phyloP scores from a whole-genome alignment of 2,113 vertebrate species.

The Vulpes ferrilata region DNA sequence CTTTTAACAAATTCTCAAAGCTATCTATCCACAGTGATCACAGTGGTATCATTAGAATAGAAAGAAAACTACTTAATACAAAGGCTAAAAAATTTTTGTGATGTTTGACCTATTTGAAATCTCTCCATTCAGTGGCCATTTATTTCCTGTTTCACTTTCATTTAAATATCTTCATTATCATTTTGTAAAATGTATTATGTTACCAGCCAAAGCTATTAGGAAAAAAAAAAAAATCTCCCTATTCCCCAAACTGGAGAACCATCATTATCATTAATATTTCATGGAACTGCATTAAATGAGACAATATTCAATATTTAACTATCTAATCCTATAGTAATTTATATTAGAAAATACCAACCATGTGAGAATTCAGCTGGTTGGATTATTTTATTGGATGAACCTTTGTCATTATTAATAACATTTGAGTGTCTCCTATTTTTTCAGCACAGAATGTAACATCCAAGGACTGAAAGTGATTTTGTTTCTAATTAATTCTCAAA shows the following conservation, averaged over 20 bases:
- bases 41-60: constrained; percentile 1
- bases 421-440: constrained; percentile 73
- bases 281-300: constrained; percentile 84
- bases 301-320: constrained; percentile 87
- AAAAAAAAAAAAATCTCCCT: constrained; percentile 36
- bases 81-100: constrained; percentile 70
- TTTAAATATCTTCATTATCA: constrained; percentile 84
- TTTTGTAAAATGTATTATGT: constrained; percentile 83
- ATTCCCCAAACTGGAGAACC: constrained; percentile 81
- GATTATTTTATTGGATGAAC: constrained; percentile 80
- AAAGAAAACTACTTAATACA: constrained; percentile 71
- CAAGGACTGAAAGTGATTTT: constrained; percentile 81
- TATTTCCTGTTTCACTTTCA: constrained; percentile 82
- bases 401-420: constrained; percentile 80
- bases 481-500: constrained; percentile 83
- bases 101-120: constrained; percentile 74
- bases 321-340: constrained; percentile 85
- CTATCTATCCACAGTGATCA: constrained; percentile 60
- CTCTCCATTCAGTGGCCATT: constrained; percentile 73
- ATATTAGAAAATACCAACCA: constrained; percentile 83
- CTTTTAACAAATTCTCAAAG: constrained; percentile 71
- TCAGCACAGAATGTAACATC: constrained; percentile 73
- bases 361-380: constrained; percentile 76
- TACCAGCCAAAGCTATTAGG: constrained; percentile 86
- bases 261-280: constrained; percentile 86